Conservation (phyloP, 2,888 invertebrate species). For the Linyphia triangularis region DNA sequence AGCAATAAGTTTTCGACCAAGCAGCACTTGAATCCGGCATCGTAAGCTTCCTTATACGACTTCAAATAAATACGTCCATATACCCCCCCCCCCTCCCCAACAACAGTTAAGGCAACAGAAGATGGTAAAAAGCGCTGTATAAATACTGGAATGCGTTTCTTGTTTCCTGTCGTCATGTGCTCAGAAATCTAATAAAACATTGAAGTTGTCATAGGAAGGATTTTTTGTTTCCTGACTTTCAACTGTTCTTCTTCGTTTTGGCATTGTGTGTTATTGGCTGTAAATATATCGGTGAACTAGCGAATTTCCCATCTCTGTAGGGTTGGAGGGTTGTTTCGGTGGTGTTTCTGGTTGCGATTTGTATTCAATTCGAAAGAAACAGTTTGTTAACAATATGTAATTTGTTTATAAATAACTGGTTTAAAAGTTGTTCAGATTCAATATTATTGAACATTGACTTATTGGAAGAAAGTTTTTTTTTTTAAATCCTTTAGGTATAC, state of each 20-base stretch:
- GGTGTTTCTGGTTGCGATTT: too few relatives aligned
- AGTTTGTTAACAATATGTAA: too few relatives aligned
- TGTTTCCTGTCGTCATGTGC: background rate
- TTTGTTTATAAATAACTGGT: too few relatives aligned
- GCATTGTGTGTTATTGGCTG: background rate
- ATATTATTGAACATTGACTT: too few relatives aligned
- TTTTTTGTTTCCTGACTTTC: background rate
- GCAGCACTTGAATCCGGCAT: background rate
- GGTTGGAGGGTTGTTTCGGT: too few relatives aligned
- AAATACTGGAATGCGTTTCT: constrained; percentile 18
- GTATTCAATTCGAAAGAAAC: too few relatives aligned
- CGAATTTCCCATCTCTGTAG: too few relatives aligned
- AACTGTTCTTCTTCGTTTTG: background rate
- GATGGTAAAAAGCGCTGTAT: constrained; percentile 23
- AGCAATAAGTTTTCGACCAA: constrained; percentile 28
- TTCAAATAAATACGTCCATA: constrained; percentile 43
- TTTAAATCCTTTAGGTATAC: too few relatives aligned
- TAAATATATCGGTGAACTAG: too few relatives aligned
- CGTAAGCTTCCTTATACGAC: background rate
- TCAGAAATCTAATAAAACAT: constrained; percentile 47
- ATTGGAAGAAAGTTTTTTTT: too few relatives aligned
- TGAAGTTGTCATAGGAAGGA: constrained; percentile 1
- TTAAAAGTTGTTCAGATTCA: too few relatives aligned
- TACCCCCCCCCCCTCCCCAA: too few relatives aligned
- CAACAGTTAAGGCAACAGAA: constrained; percentile 21